A percentile compares a stretch with the other conserved stretches of the same genome.
Conservation (phyloP, 2,888 invertebrate genomes). For the Andrena bicolor region DNA sequence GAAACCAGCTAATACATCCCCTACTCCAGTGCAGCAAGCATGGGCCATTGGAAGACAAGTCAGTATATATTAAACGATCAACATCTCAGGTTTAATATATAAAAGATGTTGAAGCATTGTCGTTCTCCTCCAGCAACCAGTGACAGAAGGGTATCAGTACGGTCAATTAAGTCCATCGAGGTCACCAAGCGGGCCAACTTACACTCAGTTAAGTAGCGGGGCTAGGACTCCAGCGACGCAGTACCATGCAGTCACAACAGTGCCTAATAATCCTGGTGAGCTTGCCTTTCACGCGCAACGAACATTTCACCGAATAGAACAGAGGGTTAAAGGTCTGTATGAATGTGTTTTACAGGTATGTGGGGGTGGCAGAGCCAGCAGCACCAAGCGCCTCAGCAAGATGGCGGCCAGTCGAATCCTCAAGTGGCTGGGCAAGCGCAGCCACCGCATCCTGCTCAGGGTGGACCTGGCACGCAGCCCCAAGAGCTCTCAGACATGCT, state of each 20-base stretch:
- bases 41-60: slow-evolving; percentile 88
- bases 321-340: not conserved
- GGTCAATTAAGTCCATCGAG: slow-evolving; percentile 92
- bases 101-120: not conserved
- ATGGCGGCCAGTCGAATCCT: slow-evolving; percentile 80
- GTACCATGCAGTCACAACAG: slow-evolving; percentile 86
- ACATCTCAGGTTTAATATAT: not conserved
- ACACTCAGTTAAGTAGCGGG: slow-evolving; percentile 91
- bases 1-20: slow-evolving; percentile 90
- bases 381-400: slow-evolving; percentile 81
- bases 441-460: slow-evolving; percentile 83
- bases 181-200: slow-evolving; percentile 94
- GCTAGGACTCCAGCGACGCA: slow-evolving; percentile 86
- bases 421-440: slow-evolving; percentile 80
- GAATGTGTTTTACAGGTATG: slow-evolving; percentile 87
- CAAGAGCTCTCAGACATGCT: slow-evolving; percentile 96
- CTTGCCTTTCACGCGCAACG: not conserved
- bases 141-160: slow-evolving; percentile 90
- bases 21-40: slow-evolving; percentile 89
- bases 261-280: slow-evolving; percentile 84
- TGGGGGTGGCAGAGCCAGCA: slow-evolving; percentile 91
- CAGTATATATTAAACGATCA: slow-evolving; percentile 56
- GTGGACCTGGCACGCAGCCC: slow-evolving; percentile 88
- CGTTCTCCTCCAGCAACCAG: slow-evolving; percentile 86
- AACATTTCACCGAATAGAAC: not conserved